These are phyloP conservation scores for Zhuqinia jingwanae DNA, from an alignment of 2,888 invertebrate species.

Conservation along the genomic window DNA sequence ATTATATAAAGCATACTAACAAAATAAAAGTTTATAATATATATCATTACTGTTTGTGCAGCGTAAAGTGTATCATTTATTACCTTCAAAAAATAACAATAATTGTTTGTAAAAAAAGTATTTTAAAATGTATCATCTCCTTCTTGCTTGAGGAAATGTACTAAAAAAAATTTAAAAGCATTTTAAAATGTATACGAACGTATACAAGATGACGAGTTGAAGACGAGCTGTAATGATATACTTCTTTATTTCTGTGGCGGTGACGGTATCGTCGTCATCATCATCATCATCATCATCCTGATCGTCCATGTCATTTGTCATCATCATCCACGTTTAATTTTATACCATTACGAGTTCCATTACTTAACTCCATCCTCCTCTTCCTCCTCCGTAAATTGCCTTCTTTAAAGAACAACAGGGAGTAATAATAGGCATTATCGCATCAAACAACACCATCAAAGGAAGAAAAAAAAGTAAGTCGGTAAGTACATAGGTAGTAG, in stretches of 20 bases:
- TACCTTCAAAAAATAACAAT: neutral
- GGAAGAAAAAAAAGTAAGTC: neutral
- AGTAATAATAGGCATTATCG: constrained; percentile 49
- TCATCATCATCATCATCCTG: constrained; percentile 11
- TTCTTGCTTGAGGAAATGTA: constrained; percentile 26
- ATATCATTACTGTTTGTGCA: neutral
- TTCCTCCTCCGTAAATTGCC: constrained; percentile 24
- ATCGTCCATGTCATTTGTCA: constrained; percentile 41
- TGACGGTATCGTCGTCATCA: constrained; percentile 16
- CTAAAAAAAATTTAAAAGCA: neutral
- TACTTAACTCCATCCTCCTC: constrained; percentile 37
- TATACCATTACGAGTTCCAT: constrained; percentile 39
- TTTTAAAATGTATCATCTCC: neutral
- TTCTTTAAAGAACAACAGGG: constrained; percentile 11
- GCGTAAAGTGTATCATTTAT: no score
- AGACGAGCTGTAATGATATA: constrained; percentile 31
- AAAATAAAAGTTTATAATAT: neutral
- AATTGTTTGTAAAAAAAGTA: neutral
- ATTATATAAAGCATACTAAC: neutral
- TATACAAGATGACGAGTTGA: neutral
- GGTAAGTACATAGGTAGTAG: no score
- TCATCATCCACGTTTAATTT: constrained; percentile 50
- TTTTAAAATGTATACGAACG: neutral
- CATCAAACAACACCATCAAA: constrained; percentile 20
- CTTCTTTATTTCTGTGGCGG: constrained; percentile 14